These are phyloP conservation scores for Drosophila affinis DNA, from an alignment of 2,888 invertebrate genomes.

Conservation along the genomic window DNA sequence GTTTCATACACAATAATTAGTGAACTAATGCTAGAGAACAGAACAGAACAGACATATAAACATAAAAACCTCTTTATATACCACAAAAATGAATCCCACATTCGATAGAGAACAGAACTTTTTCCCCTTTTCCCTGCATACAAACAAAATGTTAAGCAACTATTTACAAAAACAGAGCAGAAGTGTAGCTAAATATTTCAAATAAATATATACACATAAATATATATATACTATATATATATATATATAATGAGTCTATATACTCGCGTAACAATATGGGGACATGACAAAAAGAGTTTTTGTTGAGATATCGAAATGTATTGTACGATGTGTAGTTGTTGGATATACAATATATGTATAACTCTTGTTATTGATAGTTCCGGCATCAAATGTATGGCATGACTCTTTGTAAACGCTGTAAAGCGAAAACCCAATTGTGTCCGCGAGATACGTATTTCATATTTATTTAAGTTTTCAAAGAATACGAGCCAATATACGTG, in stretches of 20 bases:
- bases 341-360: slow-evolving; percentile 67
- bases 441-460: slow-evolving; percentile 42
- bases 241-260: slow-evolving; percentile 53
- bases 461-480: slow-evolving; percentile 75
- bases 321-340: slow-evolving; percentile 62
- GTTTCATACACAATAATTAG: slow-evolving; percentile 79
- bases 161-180: slow-evolving; percentile 72
- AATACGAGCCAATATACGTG: slow-evolving; percentile 48
- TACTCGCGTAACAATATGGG: slow-evolving; percentile 42
- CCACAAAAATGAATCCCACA: slow-evolving; percentile 39
- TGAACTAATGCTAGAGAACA: slow-evolving; percentile 73
- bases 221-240: slow-evolving; percentile 45
- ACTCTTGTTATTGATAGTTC: slow-evolving; percentile 72
- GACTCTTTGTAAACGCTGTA: background rate
- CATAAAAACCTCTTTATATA: slow-evolving; percentile 48
- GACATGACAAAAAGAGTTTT: slow-evolving; percentile 17
- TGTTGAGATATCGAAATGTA: slow-evolving; percentile 45
- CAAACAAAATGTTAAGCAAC: slow-evolving; percentile 66
- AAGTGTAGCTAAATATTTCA: slow-evolving; percentile 71
- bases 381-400: slow-evolving; percentile 44
- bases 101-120: slow-evolving; percentile 23
- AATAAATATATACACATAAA: slow-evolving; percentile 54
- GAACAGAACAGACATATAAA: slow-evolving; percentile 20
- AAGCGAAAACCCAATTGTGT: slow-evolving; percentile 28
- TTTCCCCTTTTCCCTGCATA: slow-evolving; percentile 37